A percentile compares a stretch with the other conserved stretches of the same genome.
Conservation (phyloP, 1,140 invertebrate species). For the Drosophila parvula region DNA sequence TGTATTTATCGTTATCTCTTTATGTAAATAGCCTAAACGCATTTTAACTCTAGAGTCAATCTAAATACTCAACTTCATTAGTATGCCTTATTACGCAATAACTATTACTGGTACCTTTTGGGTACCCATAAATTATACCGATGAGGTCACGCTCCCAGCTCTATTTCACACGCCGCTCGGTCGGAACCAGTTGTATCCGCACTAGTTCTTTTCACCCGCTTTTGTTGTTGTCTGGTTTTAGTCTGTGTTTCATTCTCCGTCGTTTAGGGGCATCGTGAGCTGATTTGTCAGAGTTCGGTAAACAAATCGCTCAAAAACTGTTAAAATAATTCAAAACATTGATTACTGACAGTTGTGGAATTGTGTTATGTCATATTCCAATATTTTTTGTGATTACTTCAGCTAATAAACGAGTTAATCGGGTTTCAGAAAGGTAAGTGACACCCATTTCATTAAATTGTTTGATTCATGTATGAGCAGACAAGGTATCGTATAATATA, state of each 20-base stretch:
- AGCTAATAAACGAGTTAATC: conserved; percentile 27
- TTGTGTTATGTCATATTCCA: conserved; percentile 12
- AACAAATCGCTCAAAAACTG: conserved; percentile 55
- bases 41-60: too few relatives aligned
- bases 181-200: conserved; percentile 32
- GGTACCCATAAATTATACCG: neutral
- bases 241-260: conserved; percentile 67
- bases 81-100: neutral
- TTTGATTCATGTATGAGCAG: conserved; percentile 3
- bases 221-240: conserved; percentile 67
- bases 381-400: neutral
- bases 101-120: neutral
- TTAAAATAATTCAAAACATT: conserved; percentile 39
- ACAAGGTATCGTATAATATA: neutral
- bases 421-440: conserved; percentile 15
- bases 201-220: conserved; percentile 46
- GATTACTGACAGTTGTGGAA: conserved; percentile 2
- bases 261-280: conserved; percentile 35
- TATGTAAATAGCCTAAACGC: too few relatives aligned
- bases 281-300: conserved; percentile 35
- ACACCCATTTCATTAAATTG: neutral
- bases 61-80: too few relatives aligned
- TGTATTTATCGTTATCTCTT: too few relatives aligned
- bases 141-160: conserved; percentile 15
- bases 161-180: conserved; percentile 1